A percentile compares a stretch with the other conserved stretches of the same genome.
Evolutionary conservation across 2,888 invertebrate species (phyloP).

Genomic region (Leptura quadrifasciata): DNA sequence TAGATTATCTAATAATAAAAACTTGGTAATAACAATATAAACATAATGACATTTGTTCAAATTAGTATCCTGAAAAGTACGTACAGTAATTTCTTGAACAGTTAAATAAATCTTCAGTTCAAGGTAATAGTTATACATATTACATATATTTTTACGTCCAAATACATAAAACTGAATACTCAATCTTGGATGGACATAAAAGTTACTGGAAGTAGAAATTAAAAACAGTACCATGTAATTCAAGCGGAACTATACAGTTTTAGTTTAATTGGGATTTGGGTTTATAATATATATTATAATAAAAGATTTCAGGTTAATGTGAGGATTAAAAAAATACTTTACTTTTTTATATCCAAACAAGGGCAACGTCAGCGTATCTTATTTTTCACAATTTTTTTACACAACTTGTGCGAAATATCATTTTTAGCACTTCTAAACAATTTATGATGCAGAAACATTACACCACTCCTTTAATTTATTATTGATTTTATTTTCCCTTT

Average conservation of each 20-base stretch:
- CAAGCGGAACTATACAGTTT: not conserved
- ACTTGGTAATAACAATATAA: slow-evolving; percentile 3
- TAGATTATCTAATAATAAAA: not conserved
- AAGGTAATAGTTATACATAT: not conserved
- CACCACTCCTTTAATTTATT: too few relatives aligned
- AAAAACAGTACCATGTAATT: not conserved
- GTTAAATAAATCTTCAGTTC: not conserved
- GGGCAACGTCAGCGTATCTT: too few relatives aligned
- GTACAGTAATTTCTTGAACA: not conserved
- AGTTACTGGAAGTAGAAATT: not conserved
- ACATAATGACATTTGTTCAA: not conserved
- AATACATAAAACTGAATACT: not conserved
- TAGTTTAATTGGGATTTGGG: not conserved
- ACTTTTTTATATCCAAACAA: too few relatives aligned
- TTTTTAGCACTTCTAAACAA: too few relatives aligned
- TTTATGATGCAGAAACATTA: too few relatives aligned
- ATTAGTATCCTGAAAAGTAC: not conserved
- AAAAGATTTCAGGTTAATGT: too few relatives aligned
- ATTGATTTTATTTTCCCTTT: too few relatives aligned
- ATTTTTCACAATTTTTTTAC: too few relatives aligned
- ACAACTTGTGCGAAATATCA: too few relatives aligned
- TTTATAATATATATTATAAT: too few relatives aligned
- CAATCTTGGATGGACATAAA: not conserved
- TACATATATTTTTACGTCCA: not conserved
- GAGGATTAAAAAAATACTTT: too few relatives aligned